These are phyloP conservation scores for Psylliodes chrysocephalus DNA, from an alignment of 2,888 invertebrate species.

Conservation along the genomic window DNA sequence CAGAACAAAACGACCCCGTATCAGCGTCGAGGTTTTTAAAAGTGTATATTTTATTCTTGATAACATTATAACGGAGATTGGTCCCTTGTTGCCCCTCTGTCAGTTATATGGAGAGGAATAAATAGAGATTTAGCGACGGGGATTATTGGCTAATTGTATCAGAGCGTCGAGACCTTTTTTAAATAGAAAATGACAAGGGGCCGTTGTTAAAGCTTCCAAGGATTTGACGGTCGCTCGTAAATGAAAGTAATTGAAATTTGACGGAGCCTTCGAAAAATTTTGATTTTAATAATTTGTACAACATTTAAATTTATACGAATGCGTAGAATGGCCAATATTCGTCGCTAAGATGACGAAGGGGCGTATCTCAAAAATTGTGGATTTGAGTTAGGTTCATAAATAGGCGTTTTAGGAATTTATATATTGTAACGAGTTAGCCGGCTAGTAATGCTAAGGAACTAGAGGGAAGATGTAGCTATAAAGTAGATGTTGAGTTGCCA, in stretches of 20 bases:
- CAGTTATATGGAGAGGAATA: conserved; percentile 60
- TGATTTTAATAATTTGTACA: too few species aligned
- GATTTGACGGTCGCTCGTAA: conserved; percentile 20
- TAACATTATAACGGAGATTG: conserved; percentile 59
- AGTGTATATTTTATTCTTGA: conserved; percentile 58
- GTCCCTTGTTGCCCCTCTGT: conserved; percentile 59
- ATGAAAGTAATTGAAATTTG: conserved; percentile 23
- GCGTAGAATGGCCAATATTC: too few species aligned
- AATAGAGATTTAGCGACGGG: conserved; percentile 58
- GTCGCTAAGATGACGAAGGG: too few species aligned
- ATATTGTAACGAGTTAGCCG: too few species aligned
- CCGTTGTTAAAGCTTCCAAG: conserved; percentile 35
- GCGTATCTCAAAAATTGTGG: too few species aligned
- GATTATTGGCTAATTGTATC: conserved; percentile 61
- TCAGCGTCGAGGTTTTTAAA: conserved; percentile 42
- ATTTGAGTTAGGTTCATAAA: too few species aligned
- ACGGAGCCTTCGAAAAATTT: background rate
- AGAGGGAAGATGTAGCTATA: too few species aligned
- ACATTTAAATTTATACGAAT: too few species aligned
- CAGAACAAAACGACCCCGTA: conserved; percentile 22
- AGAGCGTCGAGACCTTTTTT: conserved; percentile 55
- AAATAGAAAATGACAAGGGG: conserved; percentile 43
- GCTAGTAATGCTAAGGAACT: too few species aligned
- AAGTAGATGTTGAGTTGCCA: too few species aligned
- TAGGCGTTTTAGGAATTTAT: too few species aligned